Conservation (phyloP, 2,888 invertebrate genomes). For the Pasiphila rectangulata region DNA sequence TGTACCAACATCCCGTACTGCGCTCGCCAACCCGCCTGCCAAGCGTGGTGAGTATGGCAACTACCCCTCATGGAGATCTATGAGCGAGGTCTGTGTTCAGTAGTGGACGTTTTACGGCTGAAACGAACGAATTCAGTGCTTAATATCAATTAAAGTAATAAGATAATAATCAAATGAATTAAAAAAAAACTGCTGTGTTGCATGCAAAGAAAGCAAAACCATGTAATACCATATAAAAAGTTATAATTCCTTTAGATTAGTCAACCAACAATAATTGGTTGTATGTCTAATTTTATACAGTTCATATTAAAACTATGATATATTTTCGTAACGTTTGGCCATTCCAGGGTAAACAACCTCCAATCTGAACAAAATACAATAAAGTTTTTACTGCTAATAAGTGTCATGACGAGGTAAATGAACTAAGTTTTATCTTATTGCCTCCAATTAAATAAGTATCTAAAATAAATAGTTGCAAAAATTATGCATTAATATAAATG, state of each 20-base stretch:
- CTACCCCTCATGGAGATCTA: too few species aligned
- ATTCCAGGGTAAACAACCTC: slow-evolving; percentile 34
- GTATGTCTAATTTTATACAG: too few species aligned
- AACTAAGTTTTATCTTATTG: slow-evolving; percentile 35
- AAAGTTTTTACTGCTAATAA: slow-evolving; percentile 9
- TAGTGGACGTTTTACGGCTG: too few species aligned
- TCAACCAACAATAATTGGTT: too few species aligned
- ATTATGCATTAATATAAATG: slow-evolving; percentile 9
- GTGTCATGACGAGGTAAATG: slow-evolving; percentile 32
- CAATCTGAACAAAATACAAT: slow-evolving; percentile 17
- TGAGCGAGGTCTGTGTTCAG: too few species aligned
- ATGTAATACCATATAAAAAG: too few species aligned
- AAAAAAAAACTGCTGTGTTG: not conserved
- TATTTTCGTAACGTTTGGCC: not conserved
- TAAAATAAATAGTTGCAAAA: slow-evolving; percentile 22
- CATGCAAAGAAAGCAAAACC: not conserved
- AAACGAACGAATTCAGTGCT: too few species aligned
- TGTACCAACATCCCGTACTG: too few species aligned
- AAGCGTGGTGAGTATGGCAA: too few species aligned
- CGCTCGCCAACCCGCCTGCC: too few species aligned
- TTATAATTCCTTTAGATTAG: too few species aligned
- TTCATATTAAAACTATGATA: not conserved
- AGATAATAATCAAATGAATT: not conserved
- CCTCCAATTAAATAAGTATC: slow-evolving; percentile 32
- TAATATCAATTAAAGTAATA: too few species aligned